Evolutionary conservation across 2,888 invertebrate genomes (phyloP).

Genomic region (Bibio marci): DNA sequence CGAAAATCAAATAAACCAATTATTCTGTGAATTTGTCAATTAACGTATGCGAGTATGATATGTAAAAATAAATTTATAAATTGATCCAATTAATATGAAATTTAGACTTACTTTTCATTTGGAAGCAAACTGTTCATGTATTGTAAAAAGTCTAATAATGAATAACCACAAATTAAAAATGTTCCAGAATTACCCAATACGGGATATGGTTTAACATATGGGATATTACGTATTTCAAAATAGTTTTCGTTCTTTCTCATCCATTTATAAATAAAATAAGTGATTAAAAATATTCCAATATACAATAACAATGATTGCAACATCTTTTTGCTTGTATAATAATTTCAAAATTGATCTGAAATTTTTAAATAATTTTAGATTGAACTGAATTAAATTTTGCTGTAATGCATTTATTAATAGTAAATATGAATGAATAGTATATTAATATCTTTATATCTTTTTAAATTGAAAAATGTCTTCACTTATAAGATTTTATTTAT

Average conservation of each 20-base stretch:
- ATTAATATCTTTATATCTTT: no score
- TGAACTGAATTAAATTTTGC: no score
- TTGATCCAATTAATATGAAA: no score
- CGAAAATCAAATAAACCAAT: conserved; percentile 21
- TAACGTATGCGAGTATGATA: conserved; percentile 9
- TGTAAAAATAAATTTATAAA: not conserved
- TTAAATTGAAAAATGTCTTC: no score
- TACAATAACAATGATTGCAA: no score
- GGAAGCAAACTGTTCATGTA: not conserved
- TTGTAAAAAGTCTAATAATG: not conserved
- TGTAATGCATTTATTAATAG: no score
- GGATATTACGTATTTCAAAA: not conserved
- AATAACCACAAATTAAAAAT: not conserved
- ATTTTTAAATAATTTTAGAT: no score
- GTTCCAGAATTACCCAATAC: not conserved
- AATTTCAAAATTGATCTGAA: no score
- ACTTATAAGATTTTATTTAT: no score
- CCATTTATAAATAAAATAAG: conserved; percentile 3
- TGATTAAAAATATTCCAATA: no score
- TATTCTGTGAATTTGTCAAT: conserved; percentile 24
- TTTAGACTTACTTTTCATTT: not conserved
- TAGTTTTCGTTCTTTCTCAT: conserved; percentile 1
- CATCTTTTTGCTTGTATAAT: no score
- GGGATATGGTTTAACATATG: not conserved
- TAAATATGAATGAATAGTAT: no score